These are phyloP conservation scores for Philereme transversata DNA, from an alignment of 2,888 invertebrate species.

Conservation along the genomic window DNA sequence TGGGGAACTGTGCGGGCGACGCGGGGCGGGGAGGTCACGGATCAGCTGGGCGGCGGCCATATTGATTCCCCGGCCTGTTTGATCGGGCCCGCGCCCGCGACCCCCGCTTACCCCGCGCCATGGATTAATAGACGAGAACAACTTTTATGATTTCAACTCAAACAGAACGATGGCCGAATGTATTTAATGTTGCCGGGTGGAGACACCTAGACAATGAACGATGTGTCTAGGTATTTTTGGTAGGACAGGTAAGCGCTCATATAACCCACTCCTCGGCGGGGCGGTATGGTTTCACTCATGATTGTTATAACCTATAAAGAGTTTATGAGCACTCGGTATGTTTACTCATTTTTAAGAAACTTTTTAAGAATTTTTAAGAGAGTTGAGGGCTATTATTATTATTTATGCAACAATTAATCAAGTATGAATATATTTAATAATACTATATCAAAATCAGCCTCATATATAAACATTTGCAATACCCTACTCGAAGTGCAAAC, in stretches of 20 bases:
- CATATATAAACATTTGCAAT: too few species aligned
- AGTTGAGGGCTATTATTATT: too few species aligned
- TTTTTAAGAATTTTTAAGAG: not conserved
- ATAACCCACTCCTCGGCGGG: not conserved
- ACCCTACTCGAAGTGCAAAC: too few species aligned
- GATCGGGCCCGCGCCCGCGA: constrained; percentile 75
- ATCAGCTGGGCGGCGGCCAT: constrained; percentile 84
- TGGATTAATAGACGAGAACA: constrained; percentile 82
- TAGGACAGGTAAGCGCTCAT: constrained; percentile 15
- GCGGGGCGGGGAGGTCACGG: constrained; percentile 78
- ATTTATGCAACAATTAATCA: too few species aligned
- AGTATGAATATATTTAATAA: too few species aligned
- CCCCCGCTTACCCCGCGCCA: constrained; percentile 53
- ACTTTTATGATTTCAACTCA: constrained; percentile 83
- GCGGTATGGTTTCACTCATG: constrained; percentile 1
- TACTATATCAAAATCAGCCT: too few species aligned
- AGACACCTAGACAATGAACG: constrained; percentile 37
- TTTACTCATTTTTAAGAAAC: constrained; percentile 5
- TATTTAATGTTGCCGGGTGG: constrained; percentile 56
- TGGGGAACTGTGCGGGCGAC: constrained; percentile 48
- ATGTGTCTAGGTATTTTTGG: constrained; percentile 16
- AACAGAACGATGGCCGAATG: constrained; percentile 63
- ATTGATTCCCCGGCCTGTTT: constrained; percentile 83
- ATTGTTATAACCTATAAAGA: constrained; percentile 13
- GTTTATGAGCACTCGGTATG: constrained; percentile 9